Evolutionary conservation across 2,888 invertebrate species (phyloP), one percentile per base, ranked within the genome.

Genomic region (Molorchus minor): DNA sequence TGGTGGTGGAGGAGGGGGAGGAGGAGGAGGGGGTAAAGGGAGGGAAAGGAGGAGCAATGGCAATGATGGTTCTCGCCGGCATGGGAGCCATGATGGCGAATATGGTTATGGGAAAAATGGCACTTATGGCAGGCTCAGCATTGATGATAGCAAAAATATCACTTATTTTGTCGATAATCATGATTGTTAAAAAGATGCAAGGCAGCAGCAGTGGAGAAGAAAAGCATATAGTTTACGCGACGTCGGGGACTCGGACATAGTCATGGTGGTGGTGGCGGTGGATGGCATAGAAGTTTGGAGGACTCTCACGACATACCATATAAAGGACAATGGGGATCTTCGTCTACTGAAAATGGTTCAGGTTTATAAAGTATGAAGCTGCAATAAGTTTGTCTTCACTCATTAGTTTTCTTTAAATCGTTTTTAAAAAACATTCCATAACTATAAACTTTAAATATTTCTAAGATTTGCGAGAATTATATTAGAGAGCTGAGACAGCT

Each of bases 301-400:
- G 84, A 84, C 56, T 85, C 86, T 1, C 88, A 89, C 67, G 87
- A 88, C 64, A 75, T 92, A 58, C 91, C 92, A 1, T 93, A 92
- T 79, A 86, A 87, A 38, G 87, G 86, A 0, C 88, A 90, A 74
- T 66, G 66, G 66, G 57, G 57, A 36, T 10, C 56, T 15, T 44
- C 58, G 1, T 53, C 63, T 35, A 54, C 64, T 40, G 66, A 64
- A 62, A 66, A 64, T 61, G 57, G 62, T 56, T 66, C 66, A 61
- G 66, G 66, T 66, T 64, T 66, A 66, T 66, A 61, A 66, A 61
- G 62, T 66, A 66, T 64, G 64, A 56, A 17, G 10, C 30, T 10
- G 19, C 19, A 45, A 45, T 30, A 45, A 16, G 17, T 2, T 2
- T 12, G 20, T 21, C 41, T 21, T 41, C 41, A 21, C 13, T 41